phyloP scores from a whole-genome alignment of 2,888 invertebrate species.

The Nymphalis c-album region DNA sequence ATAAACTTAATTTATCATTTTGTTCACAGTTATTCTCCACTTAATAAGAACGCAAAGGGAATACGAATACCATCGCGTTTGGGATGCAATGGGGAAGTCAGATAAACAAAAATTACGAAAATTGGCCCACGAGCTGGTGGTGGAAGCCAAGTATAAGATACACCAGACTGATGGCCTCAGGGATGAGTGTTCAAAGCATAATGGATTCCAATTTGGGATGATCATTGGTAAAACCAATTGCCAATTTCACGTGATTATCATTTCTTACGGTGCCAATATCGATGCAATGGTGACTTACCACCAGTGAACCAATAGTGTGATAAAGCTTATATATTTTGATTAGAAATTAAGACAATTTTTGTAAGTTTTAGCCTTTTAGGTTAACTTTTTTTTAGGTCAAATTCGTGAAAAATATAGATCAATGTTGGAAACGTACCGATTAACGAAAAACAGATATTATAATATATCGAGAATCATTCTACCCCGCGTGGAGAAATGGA shows the following conservation, averaged over 20 bases:
- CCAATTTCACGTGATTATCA: too few relatives aligned
- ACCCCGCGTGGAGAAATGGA: constrained; percentile 1
- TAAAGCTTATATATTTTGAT: too few relatives aligned
- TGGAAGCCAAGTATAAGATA: constrained; percentile 36
- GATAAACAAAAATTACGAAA: constrained; percentile 33
- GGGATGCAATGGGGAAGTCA: constrained; percentile 15
- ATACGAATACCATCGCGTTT: not conserved
- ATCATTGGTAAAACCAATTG: constrained; percentile 32
- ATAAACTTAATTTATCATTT: not conserved
- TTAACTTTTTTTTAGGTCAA: constrained; percentile 39
- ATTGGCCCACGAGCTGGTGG: constrained; percentile 34
- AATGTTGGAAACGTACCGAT: constrained; percentile 47
- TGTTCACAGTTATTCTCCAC: not conserved
- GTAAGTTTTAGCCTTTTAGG: too few relatives aligned
- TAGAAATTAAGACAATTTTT: not conserved
- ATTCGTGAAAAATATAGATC: constrained; percentile 49
- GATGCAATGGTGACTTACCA: too few relatives aligned
- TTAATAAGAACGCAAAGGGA: not conserved
- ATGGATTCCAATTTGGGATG: constrained; percentile 39
- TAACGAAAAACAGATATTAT: constrained; percentile 36
- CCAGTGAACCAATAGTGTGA: too few relatives aligned
- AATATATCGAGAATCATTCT: constrained; percentile 16
- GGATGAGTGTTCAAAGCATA: constrained; percentile 12
- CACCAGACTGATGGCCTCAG: constrained; percentile 33
- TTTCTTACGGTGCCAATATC: too few relatives aligned